A percentile compares a stretch with the other conserved stretches of the same genome.
phyloP scores from a whole-genome alignment of 2,113 vertebrate species.

The Clarias batrachus region DNA sequence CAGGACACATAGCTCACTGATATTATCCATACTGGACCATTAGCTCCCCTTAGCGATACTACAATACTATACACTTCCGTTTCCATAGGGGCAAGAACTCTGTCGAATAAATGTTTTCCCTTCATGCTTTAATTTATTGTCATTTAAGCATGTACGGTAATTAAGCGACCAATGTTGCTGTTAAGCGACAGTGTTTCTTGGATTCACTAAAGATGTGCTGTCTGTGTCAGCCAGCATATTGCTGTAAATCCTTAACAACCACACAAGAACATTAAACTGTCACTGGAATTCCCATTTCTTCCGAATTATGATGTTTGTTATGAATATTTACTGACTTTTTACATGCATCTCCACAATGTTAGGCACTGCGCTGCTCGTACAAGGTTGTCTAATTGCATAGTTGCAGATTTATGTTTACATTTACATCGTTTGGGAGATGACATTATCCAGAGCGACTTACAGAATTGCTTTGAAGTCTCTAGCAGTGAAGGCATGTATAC shows the following conservation, averaged over 20 bases:
- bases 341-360: background rate
- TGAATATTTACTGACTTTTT: background rate
- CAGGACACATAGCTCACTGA: background rate
- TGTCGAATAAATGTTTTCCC: background rate
- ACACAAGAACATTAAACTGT: too few relatives aligned
- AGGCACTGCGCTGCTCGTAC: background rate
- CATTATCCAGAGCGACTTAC: too few relatives aligned
- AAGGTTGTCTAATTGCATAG: background rate
- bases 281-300: background rate
- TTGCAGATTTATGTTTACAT: too few relatives aligned
- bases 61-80: background rate
- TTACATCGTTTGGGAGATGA: too few relatives aligned
- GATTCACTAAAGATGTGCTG: too few relatives aligned
- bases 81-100: background rate
- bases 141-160: constrained; percentile 15
- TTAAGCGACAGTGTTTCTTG: background rate
- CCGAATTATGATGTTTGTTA: background rate
- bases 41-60: constrained; percentile 25
- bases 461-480: too few relatives aligned
- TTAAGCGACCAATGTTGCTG: background rate
- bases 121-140: background rate
- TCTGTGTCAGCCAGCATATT: background rate
- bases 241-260: background rate
- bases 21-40: background rate
- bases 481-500: too few relatives aligned